Conservation (phyloP, 2,888 invertebrate species). For the Erynnis tages region DNA sequence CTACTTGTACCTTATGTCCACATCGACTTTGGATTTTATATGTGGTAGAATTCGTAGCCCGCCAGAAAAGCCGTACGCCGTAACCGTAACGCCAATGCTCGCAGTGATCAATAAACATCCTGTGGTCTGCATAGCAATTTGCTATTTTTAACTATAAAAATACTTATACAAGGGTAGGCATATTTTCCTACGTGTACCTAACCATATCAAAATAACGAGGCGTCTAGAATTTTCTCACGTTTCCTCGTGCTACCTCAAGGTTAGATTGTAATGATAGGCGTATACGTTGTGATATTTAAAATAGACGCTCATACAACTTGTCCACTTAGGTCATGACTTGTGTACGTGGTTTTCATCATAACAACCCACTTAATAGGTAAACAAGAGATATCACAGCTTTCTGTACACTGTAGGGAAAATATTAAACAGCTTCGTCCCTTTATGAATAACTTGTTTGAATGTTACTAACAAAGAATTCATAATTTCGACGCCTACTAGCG, state of each 20-base stretch:
- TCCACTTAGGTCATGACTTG: constrained; percentile 58
- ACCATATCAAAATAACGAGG: too few species aligned
- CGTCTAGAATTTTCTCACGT: constrained; percentile 64
- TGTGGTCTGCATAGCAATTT: too few species aligned
- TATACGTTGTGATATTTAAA: constrained; percentile 44
- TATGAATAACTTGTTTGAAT: constrained; percentile 12
- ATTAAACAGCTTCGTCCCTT: constrained; percentile 20
- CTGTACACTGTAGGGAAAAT: constrained; percentile 22
- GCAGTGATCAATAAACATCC: too few species aligned
- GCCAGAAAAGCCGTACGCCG: too few species aligned
- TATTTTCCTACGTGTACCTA: too few species aligned
- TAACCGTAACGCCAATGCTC: too few species aligned
- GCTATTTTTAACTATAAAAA: too few species aligned
- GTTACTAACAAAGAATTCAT: constrained; percentile 14
- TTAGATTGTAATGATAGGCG: constrained; percentile 57
- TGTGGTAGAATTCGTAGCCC: too few species aligned
- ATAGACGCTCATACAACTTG: constrained; percentile 53
- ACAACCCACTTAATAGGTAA: constrained; percentile 34
- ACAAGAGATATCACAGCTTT: constrained; percentile 20
- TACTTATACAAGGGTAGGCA: too few species aligned
- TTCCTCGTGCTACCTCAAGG: constrained; percentile 56
- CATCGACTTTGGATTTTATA: too few species aligned
- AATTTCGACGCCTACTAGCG: constrained; percentile 11
- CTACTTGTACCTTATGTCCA: too few species aligned
- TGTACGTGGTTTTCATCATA: constrained; percentile 46